These are phyloP conservation scores for Diachrysia chrysitis DNA, from an alignment of 2,888 invertebrate species.

Conservation along the genomic window DNA sequence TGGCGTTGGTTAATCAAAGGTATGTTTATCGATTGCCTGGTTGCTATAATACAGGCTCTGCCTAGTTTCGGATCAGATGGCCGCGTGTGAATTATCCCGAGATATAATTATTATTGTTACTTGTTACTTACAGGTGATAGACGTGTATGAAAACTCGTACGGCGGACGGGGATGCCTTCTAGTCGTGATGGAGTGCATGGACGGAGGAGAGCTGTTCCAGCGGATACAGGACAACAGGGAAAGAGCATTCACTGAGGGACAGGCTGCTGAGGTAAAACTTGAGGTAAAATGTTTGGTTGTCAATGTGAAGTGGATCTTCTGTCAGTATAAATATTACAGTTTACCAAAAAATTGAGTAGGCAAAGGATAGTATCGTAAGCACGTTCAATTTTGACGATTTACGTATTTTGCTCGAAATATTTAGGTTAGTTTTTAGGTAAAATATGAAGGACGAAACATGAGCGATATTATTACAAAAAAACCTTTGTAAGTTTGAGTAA, in stretches of 20 bases:
- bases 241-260: conserved; percentile 98
- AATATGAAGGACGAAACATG: neutral
- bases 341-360: neutral
- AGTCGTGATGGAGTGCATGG: conserved; percentile 99
- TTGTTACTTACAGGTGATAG: conserved; percentile 91
- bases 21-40: no score
- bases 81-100: no score
- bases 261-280: conserved; percentile 85
- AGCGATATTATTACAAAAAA: neutral
- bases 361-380: neutral
- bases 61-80: no score
- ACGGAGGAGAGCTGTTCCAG: conserved; percentile 99
- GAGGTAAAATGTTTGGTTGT: no score
- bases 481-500: neutral
- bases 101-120: no score
- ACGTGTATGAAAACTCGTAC: conserved; percentile 99
- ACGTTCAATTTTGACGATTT: neutral
- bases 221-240: conserved; percentile 98
- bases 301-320: no score
- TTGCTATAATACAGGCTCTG: no score
- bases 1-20: no score
- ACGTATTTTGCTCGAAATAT: neutral
- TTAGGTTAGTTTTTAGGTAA: neutral
- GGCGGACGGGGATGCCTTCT: conserved; percentile 96
- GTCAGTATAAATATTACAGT: neutral